Evolutionary conservation across 2,888 invertebrate genomes (phyloP).

Genomic region (Labia minor): DNA sequence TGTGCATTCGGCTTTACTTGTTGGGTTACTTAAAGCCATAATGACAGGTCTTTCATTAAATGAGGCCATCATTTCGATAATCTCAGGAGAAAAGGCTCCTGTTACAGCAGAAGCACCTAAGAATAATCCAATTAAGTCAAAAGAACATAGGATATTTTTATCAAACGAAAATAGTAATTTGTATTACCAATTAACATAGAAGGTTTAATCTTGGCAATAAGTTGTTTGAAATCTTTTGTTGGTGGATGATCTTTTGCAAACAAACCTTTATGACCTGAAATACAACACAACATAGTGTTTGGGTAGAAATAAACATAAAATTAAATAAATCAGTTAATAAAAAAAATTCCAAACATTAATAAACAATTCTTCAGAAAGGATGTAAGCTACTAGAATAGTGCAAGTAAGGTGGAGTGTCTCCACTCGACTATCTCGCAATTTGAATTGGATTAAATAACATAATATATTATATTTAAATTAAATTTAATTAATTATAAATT

Average conservation of each 20-base stretch:
- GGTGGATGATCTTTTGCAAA: conserved; percentile 73
- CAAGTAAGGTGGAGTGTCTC: too few species aligned
- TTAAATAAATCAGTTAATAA: too few species aligned
- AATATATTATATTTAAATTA: too few species aligned
- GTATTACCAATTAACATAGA: conserved; percentile 72
- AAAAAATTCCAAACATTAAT: too few species aligned
- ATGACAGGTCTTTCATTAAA: conserved; percentile 81
- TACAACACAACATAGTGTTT: too few species aligned
- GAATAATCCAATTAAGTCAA: conserved; percentile 19
- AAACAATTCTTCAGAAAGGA: too few species aligned
- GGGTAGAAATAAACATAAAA: too few species aligned
- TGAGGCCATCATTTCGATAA: conserved; percentile 75
- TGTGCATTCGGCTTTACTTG: conserved; percentile 97
- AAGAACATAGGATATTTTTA: neutral
- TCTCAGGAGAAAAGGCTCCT: conserved; percentile 83
- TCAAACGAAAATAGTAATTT: neutral
- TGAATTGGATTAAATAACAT: too few species aligned
- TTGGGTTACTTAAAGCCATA: conserved; percentile 97
- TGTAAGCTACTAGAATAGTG: too few species aligned
- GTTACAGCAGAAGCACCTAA: conserved; percentile 82
- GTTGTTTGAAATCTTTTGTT: conserved; percentile 66
- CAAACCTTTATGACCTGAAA: conserved; percentile 65
- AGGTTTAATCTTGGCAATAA: conserved; percentile 71
- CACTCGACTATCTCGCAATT: too few species aligned
- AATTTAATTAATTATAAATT: too few species aligned